Base-by-base conservation (phyloP, 2,888 invertebrate genomes). In the Orthosia gothica region DNA sequence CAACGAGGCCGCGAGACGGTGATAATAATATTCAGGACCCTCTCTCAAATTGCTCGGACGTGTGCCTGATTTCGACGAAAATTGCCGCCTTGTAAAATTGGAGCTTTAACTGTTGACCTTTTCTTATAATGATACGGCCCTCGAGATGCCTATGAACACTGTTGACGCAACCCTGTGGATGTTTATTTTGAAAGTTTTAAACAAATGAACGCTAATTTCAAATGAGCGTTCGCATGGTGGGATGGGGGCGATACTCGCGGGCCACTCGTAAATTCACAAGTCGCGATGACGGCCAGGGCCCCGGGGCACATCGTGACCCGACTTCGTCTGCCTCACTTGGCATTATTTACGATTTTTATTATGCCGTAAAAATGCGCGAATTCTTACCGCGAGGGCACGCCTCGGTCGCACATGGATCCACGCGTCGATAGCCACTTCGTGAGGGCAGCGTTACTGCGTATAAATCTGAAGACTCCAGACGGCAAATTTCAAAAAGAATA, bases 271-370 rank as follows among this genome's bases (percentile, higher is more conserved):
- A 96, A 95, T 94, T 94, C 91, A 91, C 93, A 90, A 93, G 92
- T 92, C 90, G 89, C 94, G 95, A 92, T 94, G 96, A 95, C 94
- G 95, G 94, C 89, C 83, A 86, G 81, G 87, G 81, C 93, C 96
- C 94, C 86, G 91, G 85, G 94, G 96, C 96, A 88, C 90, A 87
- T 95, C 96, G 96, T 96, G 96, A 96, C 95, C 94, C 88, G 93
- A 89, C 94, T 91, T 88, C 89, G 91, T 91, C 91, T 92, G 94
- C 91, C 90, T 92, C 92, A 93, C 92, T 93, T 91, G 92, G 92
- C 90, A 92, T 94, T 95, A 95, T 95, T 95, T 95, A 95, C 93
- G 93, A 95, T 95, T 95, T 96, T 95, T 96, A 95, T 94, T 94
- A 93, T 92, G 91, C 92, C 91, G 93, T 94, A 95, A 96, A 96